Base-by-base conservation (phyloP, 2,888 invertebrate species). In the Dryocosmus kuriphilus region DNA sequence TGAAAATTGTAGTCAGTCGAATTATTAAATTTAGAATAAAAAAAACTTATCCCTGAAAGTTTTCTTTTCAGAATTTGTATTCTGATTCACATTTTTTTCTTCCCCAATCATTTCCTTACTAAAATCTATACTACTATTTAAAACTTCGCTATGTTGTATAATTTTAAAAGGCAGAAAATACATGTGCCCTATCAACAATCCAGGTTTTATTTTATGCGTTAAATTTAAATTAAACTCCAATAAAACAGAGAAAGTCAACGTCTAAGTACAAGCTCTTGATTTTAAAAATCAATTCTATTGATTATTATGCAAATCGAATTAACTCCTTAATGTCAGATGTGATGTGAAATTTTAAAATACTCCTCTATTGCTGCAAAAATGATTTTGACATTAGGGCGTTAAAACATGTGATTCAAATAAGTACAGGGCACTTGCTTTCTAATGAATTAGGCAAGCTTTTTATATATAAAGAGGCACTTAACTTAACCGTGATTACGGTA, bases 381-480 rank as follows among this genome's bases (percentile, higher is more conserved):
- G n/a, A 7, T n/a, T 22, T 22, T 7, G 24, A 30, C 11, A 46
- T 46, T 46, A 46, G 11, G 16, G 46, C 19, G 46, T 67, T 46
- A 67, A 46, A 46, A 51, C 8, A 1, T 38, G 9, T 24, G 38
- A 41, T 41, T 51, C 24, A 67, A 71, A 30, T 71, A 51, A 71
- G 51, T 71, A 51, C 71, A 51, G 46, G 71, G 27, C 71, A 51
- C 71, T 46, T 41, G 24, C 41, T 51, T 51, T 71, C n/a, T 71
- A 71, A 51, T n/a, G 19, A 38, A 71, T 51, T 51, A 71, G 24
- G 7, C 32, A 35, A 71, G 71, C 35, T 62, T 60, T 30, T n/a
- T 30, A 38, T 67, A 38, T 67, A 63, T 57, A 74, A 61, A 76
- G 74, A 76, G 80, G 74, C 77, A 79, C 76, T 74, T 57, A 74